Base-by-base conservation (phyloP, 2,113 vertebrate genomes). In the Oreochromis spilurus region DNA sequence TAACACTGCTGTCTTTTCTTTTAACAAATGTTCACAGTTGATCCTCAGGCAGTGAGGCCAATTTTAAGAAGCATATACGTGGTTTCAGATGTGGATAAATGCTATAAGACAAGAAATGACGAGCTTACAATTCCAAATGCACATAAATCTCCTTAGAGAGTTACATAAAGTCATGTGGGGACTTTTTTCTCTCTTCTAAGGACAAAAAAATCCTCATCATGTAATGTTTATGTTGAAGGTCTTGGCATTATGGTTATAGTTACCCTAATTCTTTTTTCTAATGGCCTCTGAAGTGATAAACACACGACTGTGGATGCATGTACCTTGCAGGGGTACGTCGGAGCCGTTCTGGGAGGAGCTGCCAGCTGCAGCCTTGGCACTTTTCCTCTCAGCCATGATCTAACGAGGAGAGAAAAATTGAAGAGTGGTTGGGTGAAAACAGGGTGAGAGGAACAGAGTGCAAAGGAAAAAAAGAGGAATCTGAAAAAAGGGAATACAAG, bases 331-430 rank as follows among this genome's bases (percentile, higher is more conserved):
- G 77, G 99, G 99, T 78, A 99, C 97, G 40, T 99, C 98, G 1
- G 98, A 97, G 84, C 96, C 96, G 81, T 96, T 97, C 83, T 98
- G 97, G 83, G 97, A 94, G 2, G 98, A 97, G 92, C 97, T 97
- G 94, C 98, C 97, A 91, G 97, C 98, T 94, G 97, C 96, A 93
- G 98, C 97, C 94, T 98, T 98, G 95, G 97, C 97, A 93, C 97
- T 98, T 97, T 97, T 99, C 94, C 98, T 96, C 92, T 99, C 99
- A 4, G 99, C 98, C 99, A 99, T 99, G 96, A 99, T 99, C 99
- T 99, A 85, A 88, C 5, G 52, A 79, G 34, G n/a, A 17, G 17
- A 53, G 21, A 67, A 17, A 77, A 40, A 38, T 82, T 14, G 31
- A 60, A 75, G 48, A 55, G 31, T 19, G 36, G 34, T 65, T 72